Base-by-base conservation (phyloP, 1,140 invertebrate genomes). In the Triops longicaudatus region DNA sequence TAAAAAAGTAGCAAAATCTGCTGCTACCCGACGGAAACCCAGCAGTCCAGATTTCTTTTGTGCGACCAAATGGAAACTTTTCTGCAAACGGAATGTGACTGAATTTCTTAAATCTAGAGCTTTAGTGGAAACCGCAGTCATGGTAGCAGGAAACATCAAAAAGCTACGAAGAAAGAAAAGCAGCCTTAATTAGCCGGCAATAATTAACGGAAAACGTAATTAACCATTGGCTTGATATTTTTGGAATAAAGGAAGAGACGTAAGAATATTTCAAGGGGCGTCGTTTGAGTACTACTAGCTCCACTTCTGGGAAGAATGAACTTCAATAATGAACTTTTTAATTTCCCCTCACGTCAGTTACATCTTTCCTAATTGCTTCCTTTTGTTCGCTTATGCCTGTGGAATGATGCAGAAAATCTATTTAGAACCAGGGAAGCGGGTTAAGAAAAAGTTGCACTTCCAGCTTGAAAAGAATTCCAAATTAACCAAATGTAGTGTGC, bases 271-370 rank as follows among this genome's bases (percentile, higher is more conserved):
- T 63, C 6, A 63, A 63, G 10, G 50, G 50, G 50, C 14, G 0
- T n/a, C 22, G 6, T 63, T 22, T 63, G 50, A 14, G 22, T 17
- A 17, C 50, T 14, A n/a, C 17, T 22, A 6, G 50, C 50, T 22
- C 10, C 6, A 4, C 31, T 7, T 37, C 31, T 7, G 2, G 22
- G 50, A 6, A 63, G 22, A 10, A 63, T 22, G 22, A 22, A n/a
- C 50, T 63, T 63, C 50, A 63, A 63, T 63, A 63, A 63, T 63
- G 14, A 63, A 63, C 17, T 63, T 63, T 63, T 63, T 63, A 63
- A 63, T 63, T 63, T 63, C 50, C n/a, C 9, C 50, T 63, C 14
- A 22, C 22, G 50, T 63, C 50, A 63, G 17, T 63, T 22, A 0
- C 17, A n/a, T 17, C n/a, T 10, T 63, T 63, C 50, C 22, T 63